Evolutionary conservation across 2,797 vertebrate genomes (phyloP), one percentile per base, ranked within the genome.

Genomic region (Mycteria americana): DNA sequence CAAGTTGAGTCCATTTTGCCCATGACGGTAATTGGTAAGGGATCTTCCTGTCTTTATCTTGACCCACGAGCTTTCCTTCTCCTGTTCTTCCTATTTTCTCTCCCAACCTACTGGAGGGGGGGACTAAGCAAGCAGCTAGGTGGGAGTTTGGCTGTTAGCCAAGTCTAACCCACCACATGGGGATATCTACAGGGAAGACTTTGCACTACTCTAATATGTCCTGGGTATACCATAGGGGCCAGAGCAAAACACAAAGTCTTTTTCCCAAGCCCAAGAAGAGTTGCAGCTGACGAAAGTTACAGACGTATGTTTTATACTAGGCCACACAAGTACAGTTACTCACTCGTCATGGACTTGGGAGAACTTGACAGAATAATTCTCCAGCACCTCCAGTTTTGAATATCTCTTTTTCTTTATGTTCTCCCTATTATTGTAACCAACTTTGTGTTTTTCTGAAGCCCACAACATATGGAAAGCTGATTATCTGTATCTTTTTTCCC

Each of bases 191-290:
- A 41, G 46, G 23, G 14, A 73, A 51, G 12, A 60, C 9, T 74
- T 45, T 22, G 25, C 11, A 24, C 21, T 73, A 25, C 48, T 64
- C 13, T 45, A 43, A 3, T 19, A 39, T 14, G 13, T 28, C 16
- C 15, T 7, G 8, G 5, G 10, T 37, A 12, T 23, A 19, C 27
- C n/a, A 37, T 0, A 46, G 16, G 19, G 6, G 3, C 19, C 50
- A 69, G 45, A 63, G 62, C 13, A 87, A 69, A 87, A 89, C 35
- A 50, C 10, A 37, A 54, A 56, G 39, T 23, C 22, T 48, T 81
- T 48, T 74, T 62, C 27, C 37, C 41, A 65, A 50, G 51, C 8
- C 9, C 25, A 65, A 69, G 35, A 8, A 60, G 23, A 69, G 23
- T 3, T 90, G 41, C 19, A 48, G 16, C 9, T 27, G 19, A 11